Evolutionary conservation across 2,113 vertebrate genomes (phyloP).

Genomic region (Perognathus longimembris): DNA sequence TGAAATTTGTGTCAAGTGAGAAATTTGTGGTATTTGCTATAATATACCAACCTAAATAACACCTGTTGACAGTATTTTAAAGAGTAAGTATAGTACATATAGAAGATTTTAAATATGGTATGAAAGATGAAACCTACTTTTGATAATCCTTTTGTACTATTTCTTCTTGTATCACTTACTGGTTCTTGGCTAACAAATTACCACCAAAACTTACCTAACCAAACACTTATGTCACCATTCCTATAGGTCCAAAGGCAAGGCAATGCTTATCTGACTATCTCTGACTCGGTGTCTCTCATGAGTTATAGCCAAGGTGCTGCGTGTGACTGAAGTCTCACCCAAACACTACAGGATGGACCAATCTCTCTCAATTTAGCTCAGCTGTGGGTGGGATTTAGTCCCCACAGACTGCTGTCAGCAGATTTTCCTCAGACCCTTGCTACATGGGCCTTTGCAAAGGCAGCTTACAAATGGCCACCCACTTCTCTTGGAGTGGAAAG

Average conservation of each 20-base stretch:
- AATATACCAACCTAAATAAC: slow-evolving; percentile 35
- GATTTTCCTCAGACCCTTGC: not conserved
- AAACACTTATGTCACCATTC: not conserved
- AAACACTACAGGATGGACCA: rapidly evolving
- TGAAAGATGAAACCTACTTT: not conserved
- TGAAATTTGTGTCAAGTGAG: not conserved
- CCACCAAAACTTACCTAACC: not conserved
- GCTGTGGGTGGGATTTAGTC: not conserved
- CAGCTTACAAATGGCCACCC: not conserved
- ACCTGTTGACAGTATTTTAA: not conserved
- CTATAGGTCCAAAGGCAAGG: not conserved
- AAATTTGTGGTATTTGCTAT: not conserved
- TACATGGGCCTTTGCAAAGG: not conserved
- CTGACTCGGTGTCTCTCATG: not conserved
- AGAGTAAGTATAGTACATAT: not conserved
- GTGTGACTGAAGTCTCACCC: not conserved
- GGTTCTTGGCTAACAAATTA: not conserved
- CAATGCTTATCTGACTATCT: not conserved
- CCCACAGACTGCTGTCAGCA: not conserved
- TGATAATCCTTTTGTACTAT: not conserved
- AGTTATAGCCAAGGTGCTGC: not conserved
- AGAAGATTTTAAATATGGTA: not conserved
- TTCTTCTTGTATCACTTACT: not conserved
- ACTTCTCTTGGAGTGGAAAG: not conserved
- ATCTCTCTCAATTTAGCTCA: not conserved